These are phyloP conservation scores for Philereme transversata DNA, from an alignment of 2,888 invertebrate genomes.

Conservation along the genomic window DNA sequence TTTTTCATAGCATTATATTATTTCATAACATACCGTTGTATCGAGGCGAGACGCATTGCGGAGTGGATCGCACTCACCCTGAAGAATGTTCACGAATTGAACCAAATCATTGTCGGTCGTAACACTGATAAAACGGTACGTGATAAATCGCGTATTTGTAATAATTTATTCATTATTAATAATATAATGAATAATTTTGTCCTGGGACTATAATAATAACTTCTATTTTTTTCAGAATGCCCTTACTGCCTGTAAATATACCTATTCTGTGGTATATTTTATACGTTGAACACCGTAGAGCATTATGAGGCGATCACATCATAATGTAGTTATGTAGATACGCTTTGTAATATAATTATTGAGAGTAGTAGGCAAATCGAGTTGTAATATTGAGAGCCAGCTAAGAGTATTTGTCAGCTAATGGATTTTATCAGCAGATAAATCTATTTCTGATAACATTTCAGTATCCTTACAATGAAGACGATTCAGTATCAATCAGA, in stretches of 20 bases:
- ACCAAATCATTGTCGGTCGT: too few relatives aligned
- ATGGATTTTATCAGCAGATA: slow-evolving; percentile 7
- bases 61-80: too few relatives aligned
- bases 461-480: slow-evolving; percentile 5
- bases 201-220: not conserved
- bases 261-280: not conserved
- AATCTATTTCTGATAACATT: slow-evolving; percentile 9
- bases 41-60: too few relatives aligned
- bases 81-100: too few relatives aligned
- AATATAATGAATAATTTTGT: not conserved
- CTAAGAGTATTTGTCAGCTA: slow-evolving; percentile 13
- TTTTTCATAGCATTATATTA: too few relatives aligned
- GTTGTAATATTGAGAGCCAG: slow-evolving; percentile 21
- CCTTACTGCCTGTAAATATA: too few relatives aligned
- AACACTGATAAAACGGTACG: too few relatives aligned
- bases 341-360: slow-evolving; percentile 33
- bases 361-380: slow-evolving; percentile 23
- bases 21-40: too few relatives aligned
- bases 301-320: slow-evolving; percentile 17
- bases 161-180: not conserved
- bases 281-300: slow-evolving; percentile 12
- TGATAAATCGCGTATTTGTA: too few relatives aligned
- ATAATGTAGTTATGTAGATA: slow-evolving; percentile 29
- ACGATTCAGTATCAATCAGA: not conserved
- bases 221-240: not conserved